These are phyloP conservation scores for Metacarcinus magister DNA, from an alignment of 2,888 invertebrate genomes.

Conservation along the genomic window DNA sequence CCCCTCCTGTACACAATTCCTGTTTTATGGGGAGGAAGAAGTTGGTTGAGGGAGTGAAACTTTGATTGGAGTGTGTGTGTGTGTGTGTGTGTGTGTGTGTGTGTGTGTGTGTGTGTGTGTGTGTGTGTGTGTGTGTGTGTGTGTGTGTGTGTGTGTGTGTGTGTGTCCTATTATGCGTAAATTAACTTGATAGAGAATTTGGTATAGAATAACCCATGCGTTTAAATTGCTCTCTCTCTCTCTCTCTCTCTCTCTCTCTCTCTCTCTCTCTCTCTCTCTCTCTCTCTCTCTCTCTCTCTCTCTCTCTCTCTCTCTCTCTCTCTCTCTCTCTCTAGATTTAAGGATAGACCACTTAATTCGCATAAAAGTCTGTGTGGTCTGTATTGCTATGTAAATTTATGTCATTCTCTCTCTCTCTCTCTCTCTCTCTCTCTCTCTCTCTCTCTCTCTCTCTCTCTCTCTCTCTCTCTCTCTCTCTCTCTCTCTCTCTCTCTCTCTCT, in stretches of 20 bases:
- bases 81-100: constrained; percentile 2
- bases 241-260: not conserved
- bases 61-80: not conserved
- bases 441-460: no score
- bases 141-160: not conserved
- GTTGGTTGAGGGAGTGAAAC: constrained; percentile 26
- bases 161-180: constrained; percentile 26
- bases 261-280: not conserved
- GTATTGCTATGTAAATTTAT: not conserved
- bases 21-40: constrained; percentile 26
- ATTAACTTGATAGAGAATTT: not conserved
- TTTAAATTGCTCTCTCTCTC: not conserved
- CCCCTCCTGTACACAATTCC: not conserved
- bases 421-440: no score
- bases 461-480: constrained; percentile 20
- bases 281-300: no score
- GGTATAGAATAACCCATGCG: constrained; percentile 26
- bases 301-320: no score
- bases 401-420: no score
- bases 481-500: constrained; percentile 26
- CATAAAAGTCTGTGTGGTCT: not conserved
- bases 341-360: not conserved
- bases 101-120: no score
- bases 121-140: no score
- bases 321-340: not conserved